Conservation (phyloP, 2,888 invertebrate species). For the Candidula unifasciata region DNA sequence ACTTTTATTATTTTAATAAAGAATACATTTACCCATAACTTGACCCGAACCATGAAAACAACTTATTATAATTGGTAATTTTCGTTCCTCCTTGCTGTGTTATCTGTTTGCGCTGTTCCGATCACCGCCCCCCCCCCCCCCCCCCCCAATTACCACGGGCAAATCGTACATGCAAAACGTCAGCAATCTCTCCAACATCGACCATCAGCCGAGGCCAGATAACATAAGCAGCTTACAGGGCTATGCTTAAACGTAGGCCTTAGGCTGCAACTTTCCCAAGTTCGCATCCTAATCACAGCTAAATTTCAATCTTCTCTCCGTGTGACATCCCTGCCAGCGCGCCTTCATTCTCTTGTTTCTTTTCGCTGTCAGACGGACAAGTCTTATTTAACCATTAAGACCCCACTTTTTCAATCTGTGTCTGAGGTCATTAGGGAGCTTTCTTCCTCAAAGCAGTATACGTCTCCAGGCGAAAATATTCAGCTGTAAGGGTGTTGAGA, state of each 20-base stretch:
- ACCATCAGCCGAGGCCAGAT: conserved; percentile 21
- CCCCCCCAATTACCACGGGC: not conserved
- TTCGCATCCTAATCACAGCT: conserved; percentile 41
- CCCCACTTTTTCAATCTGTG: not conserved
- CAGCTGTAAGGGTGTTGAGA: not conserved
- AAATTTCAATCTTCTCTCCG: conserved; percentile 42
- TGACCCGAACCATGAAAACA: not conserved
- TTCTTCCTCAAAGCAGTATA: not conserved
- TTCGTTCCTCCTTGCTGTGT: not conserved
- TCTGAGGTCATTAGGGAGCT: not conserved
- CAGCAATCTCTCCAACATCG: conserved; percentile 16
- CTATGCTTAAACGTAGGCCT: conserved; percentile 26
- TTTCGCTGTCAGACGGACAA: not conserved
- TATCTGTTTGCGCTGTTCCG: conserved; percentile 3
- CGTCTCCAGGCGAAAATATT: conserved; percentile 1
- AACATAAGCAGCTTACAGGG: conserved; percentile 15
- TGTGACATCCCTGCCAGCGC: not conserved
- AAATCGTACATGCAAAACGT: not conserved
- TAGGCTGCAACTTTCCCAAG: conserved; percentile 3
- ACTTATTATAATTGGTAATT: conserved; percentile 25
- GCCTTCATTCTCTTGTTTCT: not conserved
- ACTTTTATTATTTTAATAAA: too few relatives aligned
- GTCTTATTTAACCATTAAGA: conserved; percentile 10
- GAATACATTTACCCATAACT: too few relatives aligned
- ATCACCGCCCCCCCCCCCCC: too few relatives aligned